Base-by-base conservation (phyloP, 2,888 invertebrate species). In the Rambutsinella grinnellia region DNA sequence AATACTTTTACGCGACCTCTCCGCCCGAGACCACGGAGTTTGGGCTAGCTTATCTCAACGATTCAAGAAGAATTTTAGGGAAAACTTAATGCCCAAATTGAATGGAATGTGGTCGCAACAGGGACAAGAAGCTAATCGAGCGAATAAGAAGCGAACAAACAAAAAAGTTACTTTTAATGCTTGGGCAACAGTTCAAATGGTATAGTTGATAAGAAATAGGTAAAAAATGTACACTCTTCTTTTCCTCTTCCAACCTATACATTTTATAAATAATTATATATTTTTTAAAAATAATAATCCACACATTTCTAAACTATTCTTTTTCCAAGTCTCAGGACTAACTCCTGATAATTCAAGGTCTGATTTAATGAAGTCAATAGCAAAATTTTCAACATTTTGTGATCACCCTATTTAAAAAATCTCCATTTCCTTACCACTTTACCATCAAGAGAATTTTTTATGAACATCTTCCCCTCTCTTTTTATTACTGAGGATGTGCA, bases 151-250 rank as follows among this genome's bases (percentile, higher is more conserved):
- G 71, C 81, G 82, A 28, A 61, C 81, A 15, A 82, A 77, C 58
- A 84, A 84, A 67, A 82, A 82, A 61, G 83, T 84, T 58, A 84
- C 83, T 26, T 84, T 84, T 62, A 84, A 84, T 79, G 82, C 81
- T 66, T 84, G 83, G 83, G 83, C 83, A 21, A 82, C 83, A 28
- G 83, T 84, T 62, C 83, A 84, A 81, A 82, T 84, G 81, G 82
- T 84, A 70, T 76, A 70, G 65, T n/a, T n/a, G n/a, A n/a, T n/a
- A n/a, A n/a, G n/a, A n/a, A n/a, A n/a, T n/a, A n/a, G n/a, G n/a
- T n/a, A n/a, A n/a, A n/a, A n/a, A n/a, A n/a, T n/a, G n/a, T n/a
- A n/a, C n/a, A n/a, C n/a, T n/a, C n/a, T n/a, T n/a, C n/a, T n/a
- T n/a, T n/a, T n/a, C n/a, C 19, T 62, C 2, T 49, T 54, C 13